Evolutionary conservation across 2,888 invertebrate genomes (phyloP), one percentile per base, ranked within the genome.

Genomic region (Nysson spinosus): DNA sequence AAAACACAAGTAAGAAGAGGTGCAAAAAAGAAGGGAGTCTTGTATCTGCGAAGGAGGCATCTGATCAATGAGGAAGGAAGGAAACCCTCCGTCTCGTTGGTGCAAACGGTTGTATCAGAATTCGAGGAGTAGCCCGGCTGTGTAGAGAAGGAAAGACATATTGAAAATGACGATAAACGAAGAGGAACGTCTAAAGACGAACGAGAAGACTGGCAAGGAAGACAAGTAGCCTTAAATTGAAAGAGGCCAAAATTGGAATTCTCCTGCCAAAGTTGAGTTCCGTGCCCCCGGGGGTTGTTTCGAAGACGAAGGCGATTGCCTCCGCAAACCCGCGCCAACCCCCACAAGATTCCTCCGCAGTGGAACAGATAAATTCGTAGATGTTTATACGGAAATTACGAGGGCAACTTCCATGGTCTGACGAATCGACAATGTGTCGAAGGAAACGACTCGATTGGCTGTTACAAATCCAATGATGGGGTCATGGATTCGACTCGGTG

Each of bases 181-280:
- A 42, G 22, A 40, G 28, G 39, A 30, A 39, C 60, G 57, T 49
- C 47, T 52, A 40, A 58, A 52, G 63, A 39, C 67, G 63, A n/a
- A 69, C 50, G 57, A 58, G 66, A 69, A 67, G 60, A 69, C 63
- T 50, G 56, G 54, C 50, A 69, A 70, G 62, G 69, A 78, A 82
- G 81, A 83, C 81, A 82, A 82, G 84, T 80, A 81, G 80, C 72
- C 77, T 82, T 75, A 84, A 83, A 83, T 84, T 82, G 84, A 79
- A 81, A 81, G 83, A 80, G 78, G 65, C 75, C 76, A 77, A 82
- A 83, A 83, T 83, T 83, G 84, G 78, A 83, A 83, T 83, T 83
- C 82, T 81, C 80, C 77, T 77, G 78, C 75, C 77, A 80, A 82
- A 83, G 72, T 83, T 80, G 68, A 60, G 47, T 69, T 65, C 39